Base-by-base conservation (phyloP, 1,140 invertebrate species). In the Solenopsis invicta region DNA sequence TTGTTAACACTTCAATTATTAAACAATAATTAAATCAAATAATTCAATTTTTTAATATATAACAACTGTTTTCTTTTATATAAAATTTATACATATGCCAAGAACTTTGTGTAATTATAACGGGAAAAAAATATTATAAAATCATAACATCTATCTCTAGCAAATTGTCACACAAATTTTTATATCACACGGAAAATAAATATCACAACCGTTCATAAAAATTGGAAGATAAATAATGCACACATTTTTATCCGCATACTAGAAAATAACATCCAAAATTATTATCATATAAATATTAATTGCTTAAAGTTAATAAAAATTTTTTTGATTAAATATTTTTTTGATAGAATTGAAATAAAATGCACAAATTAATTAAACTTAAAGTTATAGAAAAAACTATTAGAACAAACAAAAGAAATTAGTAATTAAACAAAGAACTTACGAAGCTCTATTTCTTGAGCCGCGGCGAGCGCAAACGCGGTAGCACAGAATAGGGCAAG, bases 401-500 rank as follows among this genome's bases (percentile, higher is more conserved):
- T 24, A 21, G 8, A 59, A 24, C 12, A 34, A 21, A 0, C 1
- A 34, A 18, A 74, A 2, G 0, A 18, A 74, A 18, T 86, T 37
- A 76, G 50, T 71, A 16, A n/a, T 8, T 86, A 29, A 76, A 84
- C n/a, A 62, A 45, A 59, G 64, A n/a, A 95, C 94, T 94, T 94
- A 95, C 94, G 93, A 75, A 94, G 90, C 29, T 78, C 59, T 24
- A 93, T 29, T 87, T 93, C 92, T 74, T 92, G 37, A 48, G 69
- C 87, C n/a, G 88, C 75, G 64, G 81, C 85, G 48, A 88, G 24
- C 54, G 78, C 81, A 66, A 71, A 88, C 56, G 72, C 88, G 86
- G 72, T 89, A 52, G 82, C 92, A 87, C 72, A 92, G 77, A 93
- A 64, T 80, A 86, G 90, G 69, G 69, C 77, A 69, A 69, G 89